These are phyloP conservation scores for Chrysochloris asiatica DNA, from an alignment of 2,113 vertebrate genomes.

Conservation along the genomic window DNA sequence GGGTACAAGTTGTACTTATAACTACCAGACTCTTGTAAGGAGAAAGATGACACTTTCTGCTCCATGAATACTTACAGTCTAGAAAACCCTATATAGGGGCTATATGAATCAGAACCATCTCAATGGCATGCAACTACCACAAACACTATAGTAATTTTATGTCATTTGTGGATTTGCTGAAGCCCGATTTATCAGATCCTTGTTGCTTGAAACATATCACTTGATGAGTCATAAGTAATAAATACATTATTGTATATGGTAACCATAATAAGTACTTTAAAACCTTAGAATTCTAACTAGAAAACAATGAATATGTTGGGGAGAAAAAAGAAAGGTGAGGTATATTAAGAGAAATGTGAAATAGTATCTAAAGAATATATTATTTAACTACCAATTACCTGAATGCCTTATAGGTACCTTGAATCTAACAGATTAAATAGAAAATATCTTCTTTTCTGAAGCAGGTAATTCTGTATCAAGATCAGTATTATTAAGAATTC, in stretches of 20 bases:
- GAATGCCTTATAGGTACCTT: neutral
- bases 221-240: neutral
- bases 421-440: neutral
- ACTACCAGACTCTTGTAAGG: too few relatives aligned
- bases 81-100: too few relatives aligned
- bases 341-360: neutral
- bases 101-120: too few relatives aligned
- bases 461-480: too few relatives aligned
- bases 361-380: neutral
- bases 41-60: too few relatives aligned
- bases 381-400: neutral
- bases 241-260: neutral
- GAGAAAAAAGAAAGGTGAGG: neutral
- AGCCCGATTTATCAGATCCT: neutral
- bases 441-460: neutral
- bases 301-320: neutral
- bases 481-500: constrained; percentile 52
- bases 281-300: neutral
- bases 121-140: too few relatives aligned
- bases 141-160: too few relatives aligned
- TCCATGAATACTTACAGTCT: too few relatives aligned
- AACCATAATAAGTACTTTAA: neutral
- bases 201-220: neutral
- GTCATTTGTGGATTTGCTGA: neutral
- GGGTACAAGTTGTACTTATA: too few relatives aligned